phyloP scores from a whole-genome alignment of 2,888 invertebrate species.

The Agriotes lineatus region DNA sequence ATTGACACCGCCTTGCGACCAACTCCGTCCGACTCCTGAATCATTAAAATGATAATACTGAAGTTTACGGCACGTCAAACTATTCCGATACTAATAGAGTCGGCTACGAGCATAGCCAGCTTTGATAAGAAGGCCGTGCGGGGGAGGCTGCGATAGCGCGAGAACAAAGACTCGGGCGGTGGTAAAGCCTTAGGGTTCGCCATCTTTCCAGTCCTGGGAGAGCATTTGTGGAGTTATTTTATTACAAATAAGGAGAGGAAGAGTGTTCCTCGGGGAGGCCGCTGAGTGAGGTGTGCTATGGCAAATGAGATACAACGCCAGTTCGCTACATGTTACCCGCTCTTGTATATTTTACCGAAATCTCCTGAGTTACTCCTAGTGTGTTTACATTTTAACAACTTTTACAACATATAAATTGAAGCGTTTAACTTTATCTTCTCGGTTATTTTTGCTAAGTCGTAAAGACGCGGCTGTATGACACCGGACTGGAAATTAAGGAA shows the following conservation, averaged over 20 bases:
- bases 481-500: constrained; percentile 30
- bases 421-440: constrained; percentile 40
- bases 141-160: constrained; percentile 49
- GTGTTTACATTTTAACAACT: constrained; percentile 47
- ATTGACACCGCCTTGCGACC: constrained; percentile 47
- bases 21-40: constrained; percentile 50
- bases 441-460: constrained; percentile 34
- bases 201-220: constrained; percentile 65
- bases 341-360: constrained; percentile 51
- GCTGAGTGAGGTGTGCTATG: constrained; percentile 63
- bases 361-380: constrained; percentile 47
- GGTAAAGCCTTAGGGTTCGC: constrained; percentile 59
- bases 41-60: constrained; percentile 63
- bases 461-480: constrained; percentile 33
- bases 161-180: constrained; percentile 57
- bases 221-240: constrained; percentile 67
- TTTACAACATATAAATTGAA: constrained; percentile 42
- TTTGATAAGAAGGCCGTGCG: constrained; percentile 47
- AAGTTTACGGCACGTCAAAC: constrained; percentile 61
- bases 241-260: constrained; percentile 67
- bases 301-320: constrained; percentile 64
- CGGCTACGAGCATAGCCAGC: constrained; percentile 45
- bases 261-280: constrained; percentile 64
- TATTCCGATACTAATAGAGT: constrained; percentile 55
- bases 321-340: constrained; percentile 49